phyloP scores from a whole-genome alignment of 2,888 invertebrate genomes.

The Eupsilia transversa region DNA sequence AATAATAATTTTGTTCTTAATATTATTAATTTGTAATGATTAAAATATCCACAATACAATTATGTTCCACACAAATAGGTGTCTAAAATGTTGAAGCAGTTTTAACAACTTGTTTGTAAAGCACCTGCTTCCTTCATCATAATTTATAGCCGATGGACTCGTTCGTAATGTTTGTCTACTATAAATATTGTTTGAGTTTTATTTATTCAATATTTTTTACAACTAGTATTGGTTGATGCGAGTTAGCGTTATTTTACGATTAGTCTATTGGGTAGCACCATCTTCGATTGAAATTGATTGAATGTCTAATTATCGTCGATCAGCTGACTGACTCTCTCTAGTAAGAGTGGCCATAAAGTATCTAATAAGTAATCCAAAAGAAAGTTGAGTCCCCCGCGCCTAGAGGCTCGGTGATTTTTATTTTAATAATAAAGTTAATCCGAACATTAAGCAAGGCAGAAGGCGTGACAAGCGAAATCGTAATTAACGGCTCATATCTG shows the following conservation, averaged over 20 bases:
- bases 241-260: slow-evolving; percentile 31
- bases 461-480: slow-evolving; percentile 88
- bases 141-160: slow-evolving; percentile 55
- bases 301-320: slow-evolving; percentile 35
- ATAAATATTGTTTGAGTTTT: slow-evolving; percentile 58
- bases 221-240: slow-evolving; percentile 31
- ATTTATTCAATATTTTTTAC: slow-evolving; percentile 55
- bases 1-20: slow-evolving; percentile 35
- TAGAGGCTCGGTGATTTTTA: slow-evolving; percentile 69
- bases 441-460: slow-evolving; percentile 87
- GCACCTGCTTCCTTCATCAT: slow-evolving; percentile 62
- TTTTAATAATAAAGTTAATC: slow-evolving; percentile 81
- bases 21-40: slow-evolving; percentile 55
- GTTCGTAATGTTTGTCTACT: slow-evolving; percentile 56
- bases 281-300: slow-evolving; percentile 29
- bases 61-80: slow-evolving; percentile 52
- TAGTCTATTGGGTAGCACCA: slow-evolving; percentile 28
- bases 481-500: slow-evolving; percentile 83
- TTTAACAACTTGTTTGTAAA: slow-evolving; percentile 59
- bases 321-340: slow-evolving; percentile 33
- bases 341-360: slow-evolving; percentile 22
- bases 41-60: slow-evolving; percentile 59
- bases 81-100: slow-evolving; percentile 50
- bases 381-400: slow-evolving; percentile 62
- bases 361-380: slow-evolving; percentile 62